Base-by-base conservation (phyloP, 2,797 vertebrate genomes). In the Onychomys arenicola region DNA sequence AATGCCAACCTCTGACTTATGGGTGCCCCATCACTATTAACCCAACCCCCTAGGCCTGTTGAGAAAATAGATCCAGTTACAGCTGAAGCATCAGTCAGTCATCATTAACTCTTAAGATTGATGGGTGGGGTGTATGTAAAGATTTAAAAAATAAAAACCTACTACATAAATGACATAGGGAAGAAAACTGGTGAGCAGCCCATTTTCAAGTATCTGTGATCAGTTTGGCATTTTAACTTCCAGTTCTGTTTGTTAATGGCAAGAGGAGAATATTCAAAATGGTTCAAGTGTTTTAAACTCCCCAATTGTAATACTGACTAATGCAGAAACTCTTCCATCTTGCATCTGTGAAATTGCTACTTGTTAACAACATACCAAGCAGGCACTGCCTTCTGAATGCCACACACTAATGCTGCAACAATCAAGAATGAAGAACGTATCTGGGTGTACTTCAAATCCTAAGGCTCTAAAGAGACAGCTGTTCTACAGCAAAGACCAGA, bases 261-360 rank as follows among this genome's bases (percentile, higher is more conserved):
- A 90, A 90, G 23, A 90, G 8, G 59, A 88, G 95, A 96, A 82
- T 93, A 87, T 87, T 81, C 94, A 55, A 46, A 73, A 96, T 83
- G 67, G 75, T 69, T 95, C 59, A 92, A 71, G 52, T 80, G 93
- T 71, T 95, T 94, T 91, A 69, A 52, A 76, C 43, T 91, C 57
- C 96, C 67, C 65, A 77, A 89, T n/a, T 80, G 19, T 23, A 23
- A 90, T 78, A 90, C 14, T 73, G 49, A 87, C 29, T 55, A n/a
- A 90, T 46, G 11, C 59, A 71, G 96, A 61, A 71, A 83, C 77
- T 94, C 37, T 67, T 92, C 65, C 89, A 37, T 55, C 73, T 89
- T 71, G 46, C 10, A 92, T 43, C 83, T 89, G 57, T 93, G 75
- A 97, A 93, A 85, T 57, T 59, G n/a, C 85, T 84, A 82, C 52